These are phyloP conservation scores for Ectemnius lituratus DNA, from an alignment of 2,888 invertebrate species.

Conservation along the genomic window DNA sequence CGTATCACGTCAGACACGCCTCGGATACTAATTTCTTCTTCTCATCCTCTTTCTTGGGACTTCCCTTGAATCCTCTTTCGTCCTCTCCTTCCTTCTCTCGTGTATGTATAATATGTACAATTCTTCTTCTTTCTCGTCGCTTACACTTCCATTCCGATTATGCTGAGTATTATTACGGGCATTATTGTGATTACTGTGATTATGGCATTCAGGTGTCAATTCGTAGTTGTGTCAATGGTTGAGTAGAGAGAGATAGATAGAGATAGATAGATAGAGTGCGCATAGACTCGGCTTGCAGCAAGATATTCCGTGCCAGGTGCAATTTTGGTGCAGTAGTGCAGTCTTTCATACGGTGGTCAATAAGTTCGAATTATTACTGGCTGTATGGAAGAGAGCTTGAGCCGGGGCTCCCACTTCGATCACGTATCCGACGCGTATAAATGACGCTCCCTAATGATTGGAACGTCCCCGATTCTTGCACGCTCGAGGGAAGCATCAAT, in stretches of 20 bases:
- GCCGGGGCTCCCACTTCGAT: slow-evolving; percentile 26
- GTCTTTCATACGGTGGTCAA: slow-evolving; percentile 48
- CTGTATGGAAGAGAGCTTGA: slow-evolving; percentile 22
- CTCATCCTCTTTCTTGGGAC: slow-evolving; percentile 33
- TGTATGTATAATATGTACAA: slow-evolving; percentile 25
- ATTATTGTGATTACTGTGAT: slow-evolving; percentile 44
- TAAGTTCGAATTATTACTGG: slow-evolving; percentile 13
- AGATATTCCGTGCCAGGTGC: slow-evolving; percentile 60
- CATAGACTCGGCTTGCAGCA: slow-evolving; percentile 58
- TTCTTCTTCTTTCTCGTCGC: slow-evolving; percentile 26
- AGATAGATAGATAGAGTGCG: slow-evolving; percentile 23
- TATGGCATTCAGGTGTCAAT: slow-evolving; percentile 19
- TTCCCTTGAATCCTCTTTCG: slow-evolving; percentile 28
- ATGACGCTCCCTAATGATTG: slow-evolving; percentile 4
- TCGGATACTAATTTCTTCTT: slow-evolving; percentile 13
- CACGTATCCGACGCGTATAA: neutral
- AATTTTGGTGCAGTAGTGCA: slow-evolving; percentile 50
- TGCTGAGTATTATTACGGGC: slow-evolving; percentile 33
- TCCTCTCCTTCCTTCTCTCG: slow-evolving; percentile 2
- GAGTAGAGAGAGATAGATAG: slow-evolving; percentile 14
- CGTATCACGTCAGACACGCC: slow-evolving; percentile 34
- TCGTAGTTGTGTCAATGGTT: slow-evolving; percentile 38
- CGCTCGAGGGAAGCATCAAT: neutral
- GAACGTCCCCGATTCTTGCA: slow-evolving; percentile 5
- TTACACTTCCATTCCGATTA: slow-evolving; percentile 19